phyloP scores from a whole-genome alignment of 2,797 vertebrate genomes.

The Etheostoma perlongum region DNA sequence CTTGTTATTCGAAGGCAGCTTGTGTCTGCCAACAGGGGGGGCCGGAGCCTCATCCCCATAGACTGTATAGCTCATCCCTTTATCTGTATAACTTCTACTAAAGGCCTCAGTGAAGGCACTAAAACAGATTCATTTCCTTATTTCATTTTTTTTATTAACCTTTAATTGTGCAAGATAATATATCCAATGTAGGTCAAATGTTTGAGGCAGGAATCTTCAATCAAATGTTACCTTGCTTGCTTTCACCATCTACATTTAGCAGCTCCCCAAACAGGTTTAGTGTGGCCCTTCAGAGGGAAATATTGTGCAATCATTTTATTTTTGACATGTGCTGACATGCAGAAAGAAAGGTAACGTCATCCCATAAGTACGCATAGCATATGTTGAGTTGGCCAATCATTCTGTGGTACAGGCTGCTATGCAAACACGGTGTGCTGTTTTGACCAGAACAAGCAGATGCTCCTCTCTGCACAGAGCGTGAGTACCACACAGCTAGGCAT shows the following conservation, averaged over 20 bases:
- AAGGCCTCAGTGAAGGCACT: no score
- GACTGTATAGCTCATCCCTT: no score
- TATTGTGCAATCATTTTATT: neutral
- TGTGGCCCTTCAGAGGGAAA: neutral
- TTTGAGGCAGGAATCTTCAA: neutral
- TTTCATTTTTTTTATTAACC: neutral
- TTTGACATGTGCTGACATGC: constrained; percentile 12
- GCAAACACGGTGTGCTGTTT: constrained; percentile 17
- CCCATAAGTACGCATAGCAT: neutral
- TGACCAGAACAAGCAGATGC: constrained; percentile 9
- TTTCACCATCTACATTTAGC: neutral
- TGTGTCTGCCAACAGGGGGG: constrained; percentile 33
- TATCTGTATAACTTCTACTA: neutral
- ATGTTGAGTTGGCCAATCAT: neutral
- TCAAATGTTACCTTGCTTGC: no score
- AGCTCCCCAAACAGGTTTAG: neutral
- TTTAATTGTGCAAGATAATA: neutral
- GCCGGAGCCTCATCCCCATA: constrained; percentile 15
- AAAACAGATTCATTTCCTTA: neutral
- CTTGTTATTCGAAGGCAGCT: neutral
- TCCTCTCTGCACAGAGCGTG: neutral
- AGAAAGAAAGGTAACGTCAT: neutral
- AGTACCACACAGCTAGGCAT: neutral
- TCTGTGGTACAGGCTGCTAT: neutral
- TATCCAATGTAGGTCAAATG: neutral